Evolutionary conservation across 2,797 vertebrate genomes (phyloP).

Genomic region (Acipenser ruthenus): DNA sequence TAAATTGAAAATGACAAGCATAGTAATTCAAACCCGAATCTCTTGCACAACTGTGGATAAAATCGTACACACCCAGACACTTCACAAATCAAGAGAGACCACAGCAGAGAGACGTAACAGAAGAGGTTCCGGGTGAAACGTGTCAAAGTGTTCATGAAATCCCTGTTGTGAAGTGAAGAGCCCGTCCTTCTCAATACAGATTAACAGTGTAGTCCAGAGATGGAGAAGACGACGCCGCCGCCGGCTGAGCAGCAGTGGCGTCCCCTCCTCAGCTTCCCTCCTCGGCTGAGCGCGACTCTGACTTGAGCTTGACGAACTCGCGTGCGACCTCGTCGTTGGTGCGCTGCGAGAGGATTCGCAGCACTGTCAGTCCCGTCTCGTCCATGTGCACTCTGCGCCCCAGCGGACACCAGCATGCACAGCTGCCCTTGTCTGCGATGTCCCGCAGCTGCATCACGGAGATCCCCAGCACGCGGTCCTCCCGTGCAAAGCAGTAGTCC

Average conservation of each 20-base stretch:
- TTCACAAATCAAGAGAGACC: slow-evolving; percentile 13
- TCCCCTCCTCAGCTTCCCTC: slow-evolving; percentile 75
- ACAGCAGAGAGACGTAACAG: background rate
- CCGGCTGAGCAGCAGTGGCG: background rate
- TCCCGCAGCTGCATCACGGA: slow-evolving; percentile 84
- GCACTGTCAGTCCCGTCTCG: slow-evolving; percentile 86
- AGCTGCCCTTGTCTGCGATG: slow-evolving; percentile 77
- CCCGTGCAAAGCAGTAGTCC: slow-evolving; percentile 96
- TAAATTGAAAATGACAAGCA: no score
- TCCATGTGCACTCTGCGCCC: slow-evolving; percentile 86
- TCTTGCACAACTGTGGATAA: no score
- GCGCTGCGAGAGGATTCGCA: slow-evolving; percentile 93
- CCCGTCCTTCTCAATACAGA: background rate
- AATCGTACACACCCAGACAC: no score
- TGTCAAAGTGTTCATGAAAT: slow-evolving; percentile 6
- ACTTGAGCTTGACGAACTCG: slow-evolving; percentile 93
- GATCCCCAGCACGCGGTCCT: slow-evolving; percentile 82
- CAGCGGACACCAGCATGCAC: slow-evolving; percentile 88
- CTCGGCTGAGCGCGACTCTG: slow-evolving; percentile 81
- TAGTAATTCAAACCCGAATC: no score
- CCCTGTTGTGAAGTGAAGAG: slow-evolving; percentile 9
- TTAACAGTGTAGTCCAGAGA: slow-evolving; percentile 25
- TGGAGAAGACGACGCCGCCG: slow-evolving; percentile 13
- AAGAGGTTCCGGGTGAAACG: background rate
- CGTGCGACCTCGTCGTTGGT: slow-evolving; percentile 91